Base-by-base conservation (phyloP, 2,888 invertebrate species). In the Acrocyrtus sp. region DNA sequence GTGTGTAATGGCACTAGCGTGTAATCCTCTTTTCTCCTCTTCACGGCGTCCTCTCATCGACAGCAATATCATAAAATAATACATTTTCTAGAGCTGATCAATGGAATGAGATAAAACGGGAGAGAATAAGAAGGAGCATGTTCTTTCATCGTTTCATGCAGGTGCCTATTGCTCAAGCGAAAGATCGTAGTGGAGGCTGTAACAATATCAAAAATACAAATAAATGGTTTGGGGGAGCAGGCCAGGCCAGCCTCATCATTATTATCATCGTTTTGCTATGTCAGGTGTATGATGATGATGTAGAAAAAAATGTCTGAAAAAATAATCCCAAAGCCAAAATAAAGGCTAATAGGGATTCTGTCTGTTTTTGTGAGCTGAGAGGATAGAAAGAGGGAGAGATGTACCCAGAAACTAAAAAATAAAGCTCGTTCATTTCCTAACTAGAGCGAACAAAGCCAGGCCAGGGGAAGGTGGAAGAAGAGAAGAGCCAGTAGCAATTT, bases 401-500 rank as follows among this genome's bases (percentile, higher is more conserved):
- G 34, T 34, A 34, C n/a, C n/a, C n/a, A n/a, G n/a, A n/a, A n/a
- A n/a, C n/a, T n/a, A n/a, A n/a, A n/a, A n/a, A n/a, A n/a, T 8
- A 34, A 34, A 34, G 34, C 34, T 34, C 12, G 34, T 34, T 34
- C 12, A 5, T 34, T 34, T 34, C 34, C 34, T 12, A n/a, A n/a
- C n/a, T n/a, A 34, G 34, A 34, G 34, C 34, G 6, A 34, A 34
- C n/a, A n/a, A n/a, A n/a, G n/a, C n/a, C n/a, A n/a, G n/a, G n/a
- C n/a, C n/a, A n/a, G n/a, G n/a, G n/a, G n/a, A n/a, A 34, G 34
- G 12, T 34, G 12, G 34, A 12, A 34, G n/a, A 34, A 8, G 34
- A 34, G 34, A 39, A 61, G 50, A 61, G 50, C 50, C 54, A 43
- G 45, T 53, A 54, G 63, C 45, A 54, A 63, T 54, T 54, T 62